Evolutionary conservation across 2,888 invertebrate genomes (phyloP).

Genomic region (Cosmia pyralina): DNA sequence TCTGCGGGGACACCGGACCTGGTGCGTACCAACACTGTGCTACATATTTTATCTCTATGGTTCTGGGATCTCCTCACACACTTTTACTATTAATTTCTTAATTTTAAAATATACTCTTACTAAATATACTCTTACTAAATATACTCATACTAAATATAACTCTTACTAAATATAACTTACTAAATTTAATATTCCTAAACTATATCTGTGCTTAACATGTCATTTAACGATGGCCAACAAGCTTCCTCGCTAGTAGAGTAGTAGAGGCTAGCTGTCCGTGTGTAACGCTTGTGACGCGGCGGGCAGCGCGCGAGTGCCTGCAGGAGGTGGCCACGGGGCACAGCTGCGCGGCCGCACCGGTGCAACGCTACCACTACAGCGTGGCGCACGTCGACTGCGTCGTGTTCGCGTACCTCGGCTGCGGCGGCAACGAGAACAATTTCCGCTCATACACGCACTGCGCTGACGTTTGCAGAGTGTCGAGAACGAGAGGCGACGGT

Average conservation of each 20-base stretch:
- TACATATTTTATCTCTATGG: conserved; percentile 21
- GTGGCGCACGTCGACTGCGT: conserved; percentile 92
- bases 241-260: conserved; percentile 46
- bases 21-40: conserved; percentile 67
- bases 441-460: conserved; percentile 94
- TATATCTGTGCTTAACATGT: conserved; percentile 44
- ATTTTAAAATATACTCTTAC: conserved; percentile 30
- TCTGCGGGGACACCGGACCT: conserved; percentile 88
- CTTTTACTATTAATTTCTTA: conserved; percentile 1
- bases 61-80: conserved; percentile 14
- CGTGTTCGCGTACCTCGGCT: conserved; percentile 96
- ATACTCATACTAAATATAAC: no score
- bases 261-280: conserved; percentile 38
- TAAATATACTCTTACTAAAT: conserved; percentile 22
- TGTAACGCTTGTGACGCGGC: conserved; percentile 57
- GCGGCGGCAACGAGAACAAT: conserved; percentile 96
- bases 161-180: conserved; percentile 30
- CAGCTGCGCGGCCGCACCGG: conserved; percentile 71
- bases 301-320: conserved; percentile 81
- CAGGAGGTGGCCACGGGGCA: conserved; percentile 73
- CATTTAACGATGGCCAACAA: conserved; percentile 23
- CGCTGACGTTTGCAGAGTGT: conserved; percentile 77
- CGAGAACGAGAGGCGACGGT: conserved; percentile 61
- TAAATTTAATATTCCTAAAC: conserved; percentile 13
- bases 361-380: conserved; percentile 94